Conservation (phyloP, 2,888 invertebrate genomes). For the Gryllus longicercus region DNA sequence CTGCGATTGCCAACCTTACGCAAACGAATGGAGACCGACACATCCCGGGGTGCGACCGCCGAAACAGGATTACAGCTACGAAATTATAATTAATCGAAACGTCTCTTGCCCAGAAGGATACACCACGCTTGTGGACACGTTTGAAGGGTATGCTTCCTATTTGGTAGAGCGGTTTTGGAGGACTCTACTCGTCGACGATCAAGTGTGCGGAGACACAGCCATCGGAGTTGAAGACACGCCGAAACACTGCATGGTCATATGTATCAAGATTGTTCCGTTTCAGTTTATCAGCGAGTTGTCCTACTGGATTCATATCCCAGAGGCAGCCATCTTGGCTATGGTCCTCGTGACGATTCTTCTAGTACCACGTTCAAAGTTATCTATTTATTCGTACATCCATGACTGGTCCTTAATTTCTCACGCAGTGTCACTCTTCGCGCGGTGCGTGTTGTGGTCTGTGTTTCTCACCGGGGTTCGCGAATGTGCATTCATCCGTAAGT, state of each 20-base stretch:
- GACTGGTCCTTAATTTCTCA: background rate
- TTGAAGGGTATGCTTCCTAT: background rate
- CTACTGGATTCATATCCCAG: background rate
- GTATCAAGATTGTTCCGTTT: background rate
- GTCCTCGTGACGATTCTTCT: background rate
- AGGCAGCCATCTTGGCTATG: background rate
- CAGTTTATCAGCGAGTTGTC: background rate
- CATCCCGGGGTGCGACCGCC: background rate
- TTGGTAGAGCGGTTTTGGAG: background rate
- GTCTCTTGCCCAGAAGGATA: background rate
- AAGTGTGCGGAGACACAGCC: background rate
- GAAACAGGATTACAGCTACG: background rate
- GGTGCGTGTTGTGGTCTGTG: background rate
- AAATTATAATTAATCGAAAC: background rate
- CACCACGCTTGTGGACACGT: background rate
- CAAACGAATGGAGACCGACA: background rate
- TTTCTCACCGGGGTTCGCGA: background rate
- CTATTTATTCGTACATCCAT: background rate
- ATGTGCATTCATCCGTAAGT: no score
- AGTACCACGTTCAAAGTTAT: background rate
- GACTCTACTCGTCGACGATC: background rate
- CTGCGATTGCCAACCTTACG: background rate
- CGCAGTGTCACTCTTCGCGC: background rate
- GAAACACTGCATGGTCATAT: background rate
- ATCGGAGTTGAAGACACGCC: no score